phyloP scores from a whole-genome alignment of 30 jellyfish, hydroid and myxozoan species.

The Chironex yamaguchii region DNA sequence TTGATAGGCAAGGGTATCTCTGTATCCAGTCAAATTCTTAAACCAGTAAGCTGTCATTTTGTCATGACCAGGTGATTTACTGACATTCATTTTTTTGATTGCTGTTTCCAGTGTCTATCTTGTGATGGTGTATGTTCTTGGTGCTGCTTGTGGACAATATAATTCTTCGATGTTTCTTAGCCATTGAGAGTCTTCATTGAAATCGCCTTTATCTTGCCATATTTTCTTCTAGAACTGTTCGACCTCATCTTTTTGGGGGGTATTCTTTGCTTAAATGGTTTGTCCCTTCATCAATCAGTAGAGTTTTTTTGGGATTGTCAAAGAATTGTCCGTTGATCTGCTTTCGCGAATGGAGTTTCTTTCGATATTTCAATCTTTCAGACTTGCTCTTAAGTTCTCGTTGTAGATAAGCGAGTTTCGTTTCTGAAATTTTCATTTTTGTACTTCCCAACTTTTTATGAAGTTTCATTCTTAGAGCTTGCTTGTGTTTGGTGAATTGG shows the following conservation, averaged over 20 bases:
- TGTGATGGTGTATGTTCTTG: not conserved
- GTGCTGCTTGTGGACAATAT: not conserved
- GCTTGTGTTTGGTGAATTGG: conserved; percentile 12
- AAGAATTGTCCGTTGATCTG: not conserved
- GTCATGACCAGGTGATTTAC: conserved; percentile 21
- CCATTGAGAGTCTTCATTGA: conserved; percentile 20
- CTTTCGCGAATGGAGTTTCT: not conserved
- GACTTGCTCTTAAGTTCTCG: conserved; percentile 13
- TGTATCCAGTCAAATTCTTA: not conserved
- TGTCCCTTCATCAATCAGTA: not conserved
- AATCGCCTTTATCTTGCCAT: conserved; percentile 1
- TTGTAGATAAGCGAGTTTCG: not conserved
- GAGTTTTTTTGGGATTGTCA: not conserved
- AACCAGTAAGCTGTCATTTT: conserved; percentile 12
- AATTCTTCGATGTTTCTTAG: not conserved
- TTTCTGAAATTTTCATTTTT: not conserved
- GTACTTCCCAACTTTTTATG: not conserved
- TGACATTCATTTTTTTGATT: not conserved
- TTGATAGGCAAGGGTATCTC: no score
- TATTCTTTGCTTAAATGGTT: not conserved
- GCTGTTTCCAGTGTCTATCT: not conserved
- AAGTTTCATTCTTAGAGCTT: not conserved
- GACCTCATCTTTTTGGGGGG: not conserved
- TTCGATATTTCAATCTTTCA: not conserved
- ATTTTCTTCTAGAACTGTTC: not conserved